Conservation (phyloP, 1,140 invertebrate genomes). For the Drosophila persimilis region DNA sequence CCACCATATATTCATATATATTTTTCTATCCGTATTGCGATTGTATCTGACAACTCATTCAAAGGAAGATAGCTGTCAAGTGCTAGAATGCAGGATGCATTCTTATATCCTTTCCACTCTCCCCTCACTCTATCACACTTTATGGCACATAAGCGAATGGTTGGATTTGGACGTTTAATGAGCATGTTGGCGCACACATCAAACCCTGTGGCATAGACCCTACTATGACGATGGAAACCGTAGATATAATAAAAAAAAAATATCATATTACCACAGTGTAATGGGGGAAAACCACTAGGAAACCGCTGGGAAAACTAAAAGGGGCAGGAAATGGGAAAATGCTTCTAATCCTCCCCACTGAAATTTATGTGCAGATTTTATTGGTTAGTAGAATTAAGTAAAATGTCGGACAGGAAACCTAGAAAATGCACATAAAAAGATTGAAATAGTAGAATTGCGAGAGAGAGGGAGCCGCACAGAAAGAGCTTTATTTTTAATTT, state of each 20-base stretch:
- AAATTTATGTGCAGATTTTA: constrained; percentile 53
- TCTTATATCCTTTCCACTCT: too few species aligned
- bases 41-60: too few species aligned
- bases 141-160: constrained; percentile 62
- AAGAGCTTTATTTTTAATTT: constrained; percentile 40
- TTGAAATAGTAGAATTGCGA: too few species aligned
- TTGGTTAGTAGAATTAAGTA: constrained; percentile 27
- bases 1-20: too few species aligned
- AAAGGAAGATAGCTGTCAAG: too few species aligned
- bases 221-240: constrained; percentile 3
- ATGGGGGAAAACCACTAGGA: not conserved
- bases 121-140: constrained; percentile 30
- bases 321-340: not conserved
- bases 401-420: constrained; percentile 13
- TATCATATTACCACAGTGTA: constrained; percentile 15
- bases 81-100: too few species aligned
- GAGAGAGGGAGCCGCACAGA: not conserved
- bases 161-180: constrained; percentile 72
- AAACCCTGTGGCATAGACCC: not conserved
- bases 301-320: constrained; percentile 12
- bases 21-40: too few species aligned
- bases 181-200: constrained; percentile 59
- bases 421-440: constrained; percentile 21
- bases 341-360: constrained; percentile 28
- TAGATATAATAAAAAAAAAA: constrained; percentile 8